Evolutionary conservation across 2,888 invertebrate genomes (phyloP), one percentile per base, ranked within the genome.

Genomic region (Petrolisthes cinctipes): DNA sequence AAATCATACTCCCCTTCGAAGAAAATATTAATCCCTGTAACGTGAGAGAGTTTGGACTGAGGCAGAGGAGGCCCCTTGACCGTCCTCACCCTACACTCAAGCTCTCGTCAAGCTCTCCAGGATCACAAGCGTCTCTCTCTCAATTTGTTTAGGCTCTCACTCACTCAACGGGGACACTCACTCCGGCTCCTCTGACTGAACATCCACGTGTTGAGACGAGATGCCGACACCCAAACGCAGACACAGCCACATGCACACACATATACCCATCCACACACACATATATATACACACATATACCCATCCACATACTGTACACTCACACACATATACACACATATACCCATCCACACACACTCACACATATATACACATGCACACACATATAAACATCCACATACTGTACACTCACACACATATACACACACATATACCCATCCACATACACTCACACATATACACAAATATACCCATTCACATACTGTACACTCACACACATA

Each of bases 111-210:
- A 53, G 51, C 83, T 73, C 83, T 84, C 66, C n/a, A 66, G n/a
- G n/a, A 37, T 57, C 66, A 76, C 61, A 51, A 56, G 83, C 83
- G 83, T 78, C 83, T 76, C 83, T 81, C 66, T 51, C 17, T 17
- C 76, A 57, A 84, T 84, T 84, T 84, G 83, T 78, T 84, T 84
- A 76, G 83, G 83, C 83, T 84, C 83, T 84, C 76, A 76, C 83
- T 76, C 83, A 84, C 83, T 84, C 83, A 84, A 61, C 66, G 76
- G 76, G 78, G 83, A 76, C 83, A 76, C 83, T 84, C 76, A 20
- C 53, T 73, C 56, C 51, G 57, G 51, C 76, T 76, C 66, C n/a
- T 68, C 78, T n/a, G 4, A n/a, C 71, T 11, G 17, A 11, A 0
- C 71, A 71, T 71, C 71, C 71, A 71, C 71, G 17, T 71, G 71